Conservation (phyloP, 2,113 vertebrate genomes). For the Dascyllus trimaculatus region DNA sequence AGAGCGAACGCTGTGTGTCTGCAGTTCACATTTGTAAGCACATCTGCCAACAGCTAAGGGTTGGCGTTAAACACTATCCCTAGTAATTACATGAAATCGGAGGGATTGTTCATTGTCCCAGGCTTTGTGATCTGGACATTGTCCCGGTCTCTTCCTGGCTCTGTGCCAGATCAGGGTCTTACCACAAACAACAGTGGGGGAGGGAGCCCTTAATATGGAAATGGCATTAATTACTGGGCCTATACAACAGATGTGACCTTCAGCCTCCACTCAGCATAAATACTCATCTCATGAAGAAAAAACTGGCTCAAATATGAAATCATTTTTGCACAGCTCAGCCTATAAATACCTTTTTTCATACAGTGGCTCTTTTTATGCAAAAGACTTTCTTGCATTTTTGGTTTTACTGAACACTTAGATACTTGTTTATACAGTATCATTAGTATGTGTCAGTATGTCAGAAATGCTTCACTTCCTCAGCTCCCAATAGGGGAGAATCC, state of each 20-base stretch:
- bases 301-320: conserved; percentile 24
- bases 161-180: conserved; percentile 65
- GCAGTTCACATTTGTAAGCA: conserved; percentile 26
- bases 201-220: conserved; percentile 71
- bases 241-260: conserved; percentile 80
- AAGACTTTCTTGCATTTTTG: neutral
- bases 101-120: conserved; percentile 76
- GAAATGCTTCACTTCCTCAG: conserved; percentile 4
- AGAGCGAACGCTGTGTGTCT: conserved; percentile 1
- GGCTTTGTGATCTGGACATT: conserved; percentile 77
- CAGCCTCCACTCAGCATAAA: conserved; percentile 51
- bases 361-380: neutral
- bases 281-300: conserved; percentile 51
- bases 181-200: conserved; percentile 55
- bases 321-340: neutral
- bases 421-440: neutral
- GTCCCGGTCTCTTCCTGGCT: conserved; percentile 69
- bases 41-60: conserved; percentile 46
- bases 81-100: conserved; percentile 74
- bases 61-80: conserved; percentile 51
- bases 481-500: conserved; percentile 23
- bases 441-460: conserved; percentile 4
- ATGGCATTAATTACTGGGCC: conserved; percentile 74
- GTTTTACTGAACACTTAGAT: neutral
- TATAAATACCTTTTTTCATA: neutral